phyloP scores from a whole-genome alignment of 2,113 vertebrate genomes.

The Rhinichthys klamathensis region DNA sequence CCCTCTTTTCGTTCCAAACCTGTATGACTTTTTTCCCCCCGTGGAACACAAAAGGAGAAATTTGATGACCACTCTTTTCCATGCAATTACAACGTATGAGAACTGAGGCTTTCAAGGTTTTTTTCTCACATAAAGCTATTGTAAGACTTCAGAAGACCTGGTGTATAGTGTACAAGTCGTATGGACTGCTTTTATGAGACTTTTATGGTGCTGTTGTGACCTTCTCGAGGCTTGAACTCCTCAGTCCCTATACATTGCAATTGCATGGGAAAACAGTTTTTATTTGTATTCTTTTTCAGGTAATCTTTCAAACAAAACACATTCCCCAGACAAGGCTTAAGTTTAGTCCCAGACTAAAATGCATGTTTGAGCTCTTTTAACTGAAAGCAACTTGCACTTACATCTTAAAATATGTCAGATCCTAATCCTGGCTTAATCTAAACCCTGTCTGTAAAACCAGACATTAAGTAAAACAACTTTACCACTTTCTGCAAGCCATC shows the following conservation, averaged over 20 bases:
- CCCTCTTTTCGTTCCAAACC: neutral
- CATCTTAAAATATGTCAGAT: too few species aligned
- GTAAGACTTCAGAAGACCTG: constrained; percentile 1
- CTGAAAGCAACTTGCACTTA: too few species aligned
- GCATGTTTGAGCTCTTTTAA: too few species aligned
- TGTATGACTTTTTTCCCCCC: neutral
- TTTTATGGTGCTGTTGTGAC: constrained; percentile 22
- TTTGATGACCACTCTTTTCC: neutral
- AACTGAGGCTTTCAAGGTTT: neutral
- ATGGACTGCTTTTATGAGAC: neutral
- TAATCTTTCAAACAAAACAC: neutral
- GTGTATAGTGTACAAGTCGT: neutral
- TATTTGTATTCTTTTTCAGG: neutral
- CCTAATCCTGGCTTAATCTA: too few species aligned
- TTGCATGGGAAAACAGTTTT: neutral
- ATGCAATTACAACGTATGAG: neutral
- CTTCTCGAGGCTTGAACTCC: neutral
- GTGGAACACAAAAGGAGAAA: neutral
- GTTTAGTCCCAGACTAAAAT: too few species aligned
- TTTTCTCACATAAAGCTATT: neutral
- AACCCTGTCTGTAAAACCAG: too few species aligned
- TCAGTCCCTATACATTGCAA: neutral
- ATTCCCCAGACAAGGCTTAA: too few species aligned
- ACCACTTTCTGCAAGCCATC: constrained; percentile 94
- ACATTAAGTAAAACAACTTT: constrained; percentile 22